Evolutionary conservation across 2,888 invertebrate species (phyloP).

Genomic region (Lochmaea capreae): DNA sequence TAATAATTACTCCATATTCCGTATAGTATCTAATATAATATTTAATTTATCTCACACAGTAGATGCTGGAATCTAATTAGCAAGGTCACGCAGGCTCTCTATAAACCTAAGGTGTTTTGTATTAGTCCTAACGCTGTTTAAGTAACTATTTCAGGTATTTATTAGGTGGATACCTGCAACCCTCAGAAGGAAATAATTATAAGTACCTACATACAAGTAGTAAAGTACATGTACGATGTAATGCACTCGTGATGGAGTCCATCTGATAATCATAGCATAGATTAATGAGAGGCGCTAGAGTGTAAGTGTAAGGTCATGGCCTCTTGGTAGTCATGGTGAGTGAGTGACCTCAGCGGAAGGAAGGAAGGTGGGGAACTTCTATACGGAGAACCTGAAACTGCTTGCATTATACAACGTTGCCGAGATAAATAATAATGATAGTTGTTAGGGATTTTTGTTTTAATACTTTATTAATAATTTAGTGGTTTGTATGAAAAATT

Average conservation of each 20-base stretch:
- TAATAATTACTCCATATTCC: too few relatives aligned
- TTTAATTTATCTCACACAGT: too few relatives aligned
- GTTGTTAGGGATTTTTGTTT: background rate
- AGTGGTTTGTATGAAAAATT: too few relatives aligned
- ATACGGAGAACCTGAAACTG: conserved; percentile 44
- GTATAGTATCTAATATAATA: too few relatives aligned
- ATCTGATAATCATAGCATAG: conserved; percentile 29
- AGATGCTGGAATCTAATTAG: too few relatives aligned
- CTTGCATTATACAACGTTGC: conserved; percentile 36
- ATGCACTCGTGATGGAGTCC: conserved; percentile 23
- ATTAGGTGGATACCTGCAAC: background rate
- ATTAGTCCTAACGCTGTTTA: background rate
- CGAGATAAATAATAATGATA: background rate
- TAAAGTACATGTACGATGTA: background rate
- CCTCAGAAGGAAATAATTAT: conserved; percentile 9
- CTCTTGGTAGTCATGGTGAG: conserved; percentile 54
- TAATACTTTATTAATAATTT: background rate
- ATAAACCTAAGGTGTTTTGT: background rate
- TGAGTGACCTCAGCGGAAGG: conserved; percentile 62
- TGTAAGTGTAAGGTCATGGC: conserved; percentile 56
- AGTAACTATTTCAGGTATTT: background rate
- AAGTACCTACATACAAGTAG: conserved; percentile 1
- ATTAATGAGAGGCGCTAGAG: conserved; percentile 45
- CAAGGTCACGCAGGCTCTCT: too few relatives aligned
- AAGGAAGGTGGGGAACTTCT: conserved; percentile 58